Conservation (phyloP, 2,888 invertebrate genomes). For the Caenorhabditis panamensis region DNA sequence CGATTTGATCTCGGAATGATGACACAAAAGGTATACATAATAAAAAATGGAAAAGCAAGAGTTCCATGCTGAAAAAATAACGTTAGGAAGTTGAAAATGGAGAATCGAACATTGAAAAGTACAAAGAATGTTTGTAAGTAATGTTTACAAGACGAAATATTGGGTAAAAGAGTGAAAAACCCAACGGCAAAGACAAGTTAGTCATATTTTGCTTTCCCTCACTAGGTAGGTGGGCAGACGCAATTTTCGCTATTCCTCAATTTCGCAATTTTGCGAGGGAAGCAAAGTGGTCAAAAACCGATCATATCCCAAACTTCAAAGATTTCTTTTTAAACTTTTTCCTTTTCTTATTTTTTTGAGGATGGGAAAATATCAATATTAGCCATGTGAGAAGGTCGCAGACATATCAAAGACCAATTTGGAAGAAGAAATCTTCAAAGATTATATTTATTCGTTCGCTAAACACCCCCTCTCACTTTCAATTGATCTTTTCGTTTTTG, state of each 20-base stretch:
- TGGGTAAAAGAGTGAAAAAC: no score
- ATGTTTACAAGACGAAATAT: not conserved
- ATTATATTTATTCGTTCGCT: constrained; percentile 6
- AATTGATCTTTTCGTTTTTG: not conserved
- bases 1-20: constrained; percentile 71
- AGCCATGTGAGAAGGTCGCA: constrained; percentile 3
- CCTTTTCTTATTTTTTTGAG: no score
- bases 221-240: no score
- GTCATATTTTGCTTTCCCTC: no score
- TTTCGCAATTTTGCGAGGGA: no score
- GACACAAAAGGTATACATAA: constrained; percentile 8
- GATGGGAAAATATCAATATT: not conserved
- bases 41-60: not conserved
- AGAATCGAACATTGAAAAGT: not conserved
- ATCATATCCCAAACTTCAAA: no score
- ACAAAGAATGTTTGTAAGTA: not conserved
- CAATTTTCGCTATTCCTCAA: no score
- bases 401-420: constrained; percentile 24
- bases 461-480: constrained; percentile 19
- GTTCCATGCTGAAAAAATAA: constrained; percentile 20
- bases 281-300: no score
- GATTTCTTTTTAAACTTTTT: constrained; percentile 6
- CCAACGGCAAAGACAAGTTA: no score
- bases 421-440: constrained; percentile 17
- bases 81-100: constrained; percentile 2